Percentiles rank a stretch among this genome's conserved stretches.
These are phyloP conservation scores for Drosophila neocordata DNA, from an alignment of 1,140 invertebrate species.

Conservation along the genomic window DNA sequence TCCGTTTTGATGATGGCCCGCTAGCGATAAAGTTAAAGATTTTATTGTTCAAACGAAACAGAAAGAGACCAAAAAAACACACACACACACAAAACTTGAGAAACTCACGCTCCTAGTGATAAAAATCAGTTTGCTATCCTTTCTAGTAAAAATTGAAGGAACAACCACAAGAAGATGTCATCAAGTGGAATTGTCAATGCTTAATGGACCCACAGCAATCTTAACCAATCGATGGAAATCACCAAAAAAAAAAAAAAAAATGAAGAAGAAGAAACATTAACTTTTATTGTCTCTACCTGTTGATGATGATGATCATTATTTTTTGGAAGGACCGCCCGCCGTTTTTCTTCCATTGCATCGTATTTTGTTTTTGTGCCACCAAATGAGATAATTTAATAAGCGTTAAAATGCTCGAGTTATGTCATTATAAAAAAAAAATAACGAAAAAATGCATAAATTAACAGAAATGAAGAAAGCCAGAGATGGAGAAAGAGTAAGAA, in stretches of 20 bases:
- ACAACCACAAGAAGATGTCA: constrained; percentile 64
- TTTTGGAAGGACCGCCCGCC: constrained; percentile 58
- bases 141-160: background rate
- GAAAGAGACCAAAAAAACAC: background rate
- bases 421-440: constrained; percentile 82
- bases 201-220: constrained; percentile 48
- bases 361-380: constrained; percentile 33
- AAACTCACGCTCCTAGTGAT: constrained; percentile 37
- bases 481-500: background rate
- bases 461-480: constrained; percentile 11
- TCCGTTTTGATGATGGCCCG: constrained; percentile 57
- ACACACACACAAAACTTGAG: background rate
- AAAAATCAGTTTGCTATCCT: constrained; percentile 41
- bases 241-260: constrained; percentile 7
- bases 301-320: constrained; percentile 16
- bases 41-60: constrained; percentile 55
- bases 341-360: constrained; percentile 15
- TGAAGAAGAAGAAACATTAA: too few relatives aligned
- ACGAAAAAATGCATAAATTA: constrained; percentile 71
- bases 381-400: constrained; percentile 83
- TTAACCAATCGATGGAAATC: constrained; percentile 31
- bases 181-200: constrained; percentile 71
- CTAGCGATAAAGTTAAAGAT: constrained; percentile 63
- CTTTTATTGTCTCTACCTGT: constrained; percentile 76
- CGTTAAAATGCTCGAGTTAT: constrained; percentile 83